A percentile compares a stretch with the other conserved stretches of the same genome.
Conservation (phyloP, 2,113 vertebrate species). For the Miniopterus natalensis region DNA sequence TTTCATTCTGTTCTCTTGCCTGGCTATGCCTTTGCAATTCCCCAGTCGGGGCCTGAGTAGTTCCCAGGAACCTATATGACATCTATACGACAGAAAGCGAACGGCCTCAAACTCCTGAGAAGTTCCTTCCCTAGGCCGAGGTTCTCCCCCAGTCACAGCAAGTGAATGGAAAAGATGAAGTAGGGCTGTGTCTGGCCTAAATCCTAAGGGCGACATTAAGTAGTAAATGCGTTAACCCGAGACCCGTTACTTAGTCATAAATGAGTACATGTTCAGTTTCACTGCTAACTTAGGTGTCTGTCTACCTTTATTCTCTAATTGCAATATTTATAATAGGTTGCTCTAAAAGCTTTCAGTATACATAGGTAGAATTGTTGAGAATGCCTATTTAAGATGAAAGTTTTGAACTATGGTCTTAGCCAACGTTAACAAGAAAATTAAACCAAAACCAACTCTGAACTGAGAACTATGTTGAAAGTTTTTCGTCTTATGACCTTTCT, state of each 20-base stretch:
- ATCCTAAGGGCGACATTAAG: not conserved
- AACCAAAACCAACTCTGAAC: constrained; percentile 24
- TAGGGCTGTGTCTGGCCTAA: not conserved
- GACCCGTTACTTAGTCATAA: not conserved
- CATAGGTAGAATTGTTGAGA: not conserved
- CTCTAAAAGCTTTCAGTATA: not conserved
- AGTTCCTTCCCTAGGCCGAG: not conserved
- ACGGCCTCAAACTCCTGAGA: not conserved
- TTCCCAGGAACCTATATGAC: not conserved
- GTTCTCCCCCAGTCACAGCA: not conserved
- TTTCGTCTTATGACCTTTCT: not conserved
- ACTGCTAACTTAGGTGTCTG: not conserved
- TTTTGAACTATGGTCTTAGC: constrained; percentile 39
- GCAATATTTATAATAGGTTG: constrained; percentile 34
- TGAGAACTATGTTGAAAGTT: not conserved
- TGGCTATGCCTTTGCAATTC: not conserved
- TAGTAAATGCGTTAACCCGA: not conserved
- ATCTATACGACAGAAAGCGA: not conserved
- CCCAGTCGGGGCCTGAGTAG: not conserved
- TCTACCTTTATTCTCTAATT: not conserved
- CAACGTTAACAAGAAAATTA: constrained; percentile 40
- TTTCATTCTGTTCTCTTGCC: not conserved
- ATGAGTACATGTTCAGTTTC: not conserved
- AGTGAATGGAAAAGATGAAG: not conserved
- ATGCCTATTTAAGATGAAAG: not conserved